phyloP scores from a whole-genome alignment of 2,797 vertebrate species.

The Pristis pectinata region DNA sequence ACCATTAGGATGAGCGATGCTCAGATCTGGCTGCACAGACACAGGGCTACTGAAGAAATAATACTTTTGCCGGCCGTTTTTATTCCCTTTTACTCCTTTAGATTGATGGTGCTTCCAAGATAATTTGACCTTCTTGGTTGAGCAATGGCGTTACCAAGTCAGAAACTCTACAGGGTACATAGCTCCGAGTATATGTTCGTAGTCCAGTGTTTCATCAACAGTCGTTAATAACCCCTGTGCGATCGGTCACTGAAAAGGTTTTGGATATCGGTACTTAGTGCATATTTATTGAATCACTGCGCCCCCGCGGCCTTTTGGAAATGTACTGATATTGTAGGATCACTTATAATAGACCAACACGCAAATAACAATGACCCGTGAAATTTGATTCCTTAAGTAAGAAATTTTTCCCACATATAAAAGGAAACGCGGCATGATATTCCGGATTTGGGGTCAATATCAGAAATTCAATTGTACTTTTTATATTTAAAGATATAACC shows the following conservation, averaged over 20 bases:
- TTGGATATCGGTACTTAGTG: not conserved
- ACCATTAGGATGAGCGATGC: not conserved
- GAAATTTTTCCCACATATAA: not conserved
- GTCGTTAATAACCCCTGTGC: not conserved
- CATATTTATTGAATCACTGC: not conserved
- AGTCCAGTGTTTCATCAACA: not conserved
- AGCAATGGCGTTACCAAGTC: not conserved
- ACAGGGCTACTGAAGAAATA: not conserved
- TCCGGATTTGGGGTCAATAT: not conserved
- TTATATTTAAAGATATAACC: no score
- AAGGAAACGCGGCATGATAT: not conserved
- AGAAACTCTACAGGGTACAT: no score
- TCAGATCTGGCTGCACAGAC: not conserved
- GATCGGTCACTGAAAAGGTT: not conserved
- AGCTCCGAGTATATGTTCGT: not conserved
- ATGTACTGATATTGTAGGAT: not conserved
- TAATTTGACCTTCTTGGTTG: not conserved
- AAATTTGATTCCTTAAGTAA: not conserved
- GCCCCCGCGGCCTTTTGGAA: not conserved
- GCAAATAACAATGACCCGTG: not conserved
- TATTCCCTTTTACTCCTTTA: not conserved
- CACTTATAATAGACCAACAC: not conserved
- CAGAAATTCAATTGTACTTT: not conserved
- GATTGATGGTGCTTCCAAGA: not conserved
- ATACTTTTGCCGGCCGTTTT: not conserved